Base-by-base conservation (phyloP, 2,797 vertebrate genomes). In the Amphiprion clarkii region DNA sequence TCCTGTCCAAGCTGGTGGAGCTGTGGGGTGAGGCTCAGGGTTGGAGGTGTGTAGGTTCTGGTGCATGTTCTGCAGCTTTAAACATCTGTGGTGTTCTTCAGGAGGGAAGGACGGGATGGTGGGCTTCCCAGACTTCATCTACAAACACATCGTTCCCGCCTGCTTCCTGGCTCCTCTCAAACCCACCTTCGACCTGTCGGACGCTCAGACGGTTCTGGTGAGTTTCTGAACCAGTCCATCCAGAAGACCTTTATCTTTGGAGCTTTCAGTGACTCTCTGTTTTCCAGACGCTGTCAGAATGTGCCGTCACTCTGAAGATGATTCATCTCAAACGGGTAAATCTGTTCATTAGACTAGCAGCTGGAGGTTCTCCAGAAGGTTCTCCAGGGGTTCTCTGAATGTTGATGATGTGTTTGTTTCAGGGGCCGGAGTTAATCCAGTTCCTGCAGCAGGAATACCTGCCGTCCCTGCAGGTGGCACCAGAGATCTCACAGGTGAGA, bases 111-210 rank as follows among this genome's bases (percentile, higher is more conserved):
- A 99, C 55, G 97, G 98, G 83, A 95, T 98, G 88, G 96, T 96
- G 71, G 98, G 98, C 44, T 99, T 99, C 90, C 96, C 97, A 10
- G 98, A 99, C 91, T 99, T 99, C 90, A 96, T 98, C 92, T 99
- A 99, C 93, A 99, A 99, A 83, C 96, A 99, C 91, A 98, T 99
- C 57, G 95, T 99, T 54, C 97, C 98, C 0, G 98, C 98, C 0
- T 99, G 98, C 86, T 99, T 99, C 92, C 89, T 99, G 83, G 98
- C 98, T 58, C 98, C 98, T 75, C 95, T 99, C 72, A 99, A 99
- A 78, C 96, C 97, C 40, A 98, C 96, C 0, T 99, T 99, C 91
- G 98, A 99, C 91, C 96, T 99, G 60, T 96, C 97, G 0, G 98
- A 99, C 74, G 98, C 97, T 53, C 98, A 99, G 87, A 99, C 98